A percentile compares a stretch with the other conserved stretches of the same genome.
phyloP scores from a whole-genome alignment of 53 echinoderm and acorn worm genomes.

The Pentamera pediparva region DNA sequence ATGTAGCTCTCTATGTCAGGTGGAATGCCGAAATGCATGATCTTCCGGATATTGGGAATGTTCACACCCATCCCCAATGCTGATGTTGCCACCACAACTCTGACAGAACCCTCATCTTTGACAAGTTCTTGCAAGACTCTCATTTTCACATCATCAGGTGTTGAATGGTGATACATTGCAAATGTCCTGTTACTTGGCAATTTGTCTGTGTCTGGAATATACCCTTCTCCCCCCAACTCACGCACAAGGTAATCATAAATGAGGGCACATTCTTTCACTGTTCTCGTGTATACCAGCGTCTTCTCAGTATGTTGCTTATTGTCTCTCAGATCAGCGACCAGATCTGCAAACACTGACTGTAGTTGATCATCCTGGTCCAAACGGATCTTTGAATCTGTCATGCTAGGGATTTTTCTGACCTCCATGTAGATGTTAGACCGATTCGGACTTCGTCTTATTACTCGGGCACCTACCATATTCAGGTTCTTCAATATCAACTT shows the following conservation, averaged over 20 bases:
- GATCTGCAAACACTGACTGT: background rate
- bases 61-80: background rate
- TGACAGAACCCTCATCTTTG: background rate
- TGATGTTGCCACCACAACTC: conserved; percentile 1
- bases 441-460: background rate
- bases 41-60: background rate
- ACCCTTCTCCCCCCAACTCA: background rate
- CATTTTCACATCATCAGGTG: background rate
- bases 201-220: background rate
- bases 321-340: background rate
- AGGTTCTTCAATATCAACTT: background rate
- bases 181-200: too few relatives aligned
- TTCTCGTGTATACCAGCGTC: background rate
- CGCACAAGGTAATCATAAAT: background rate
- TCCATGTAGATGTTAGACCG: background rate
- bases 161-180: conserved; percentile 21
- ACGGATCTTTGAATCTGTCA: background rate
- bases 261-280: background rate
- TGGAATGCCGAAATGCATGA: conserved; percentile 25
- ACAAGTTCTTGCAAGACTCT: background rate
- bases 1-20: conserved; percentile 88
- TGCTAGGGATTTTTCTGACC: background rate
- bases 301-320: background rate
- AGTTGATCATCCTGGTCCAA: background rate
- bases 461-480: background rate